Evolutionary conservation across 2,888 invertebrate species (phyloP).

Genomic region (Pherbina coryleti): DNA sequence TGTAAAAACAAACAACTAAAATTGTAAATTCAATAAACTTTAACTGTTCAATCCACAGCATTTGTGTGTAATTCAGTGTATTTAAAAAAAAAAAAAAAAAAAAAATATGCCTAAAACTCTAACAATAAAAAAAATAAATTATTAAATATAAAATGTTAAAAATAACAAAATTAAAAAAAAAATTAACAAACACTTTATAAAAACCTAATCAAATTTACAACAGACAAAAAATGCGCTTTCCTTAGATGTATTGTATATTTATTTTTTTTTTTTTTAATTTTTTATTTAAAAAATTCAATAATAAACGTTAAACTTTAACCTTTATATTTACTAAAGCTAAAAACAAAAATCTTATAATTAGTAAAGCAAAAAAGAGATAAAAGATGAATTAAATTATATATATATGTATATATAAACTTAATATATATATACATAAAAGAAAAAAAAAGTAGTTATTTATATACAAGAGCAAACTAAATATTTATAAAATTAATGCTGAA

Average conservation of each 20-base stretch:
- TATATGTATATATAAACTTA: not conserved
- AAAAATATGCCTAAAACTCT: conserved; percentile 13
- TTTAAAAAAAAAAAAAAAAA: conserved; percentile 7
- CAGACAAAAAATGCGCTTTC: conserved; percentile 14
- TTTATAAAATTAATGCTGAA: conserved; percentile 17
- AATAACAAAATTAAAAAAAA: not conserved
- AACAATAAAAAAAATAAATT: not conserved
- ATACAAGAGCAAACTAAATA: conserved; percentile 23
- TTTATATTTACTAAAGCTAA: conserved; percentile 6
- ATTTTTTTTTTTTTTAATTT: not conserved
- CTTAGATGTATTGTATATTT: not conserved
- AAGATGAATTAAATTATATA: conserved; percentile 27
- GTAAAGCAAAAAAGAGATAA: not conserved
- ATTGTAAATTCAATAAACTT: conserved; percentile 29
- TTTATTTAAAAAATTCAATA: not conserved
- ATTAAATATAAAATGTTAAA: not conserved
- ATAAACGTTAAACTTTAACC: conserved; percentile 12
- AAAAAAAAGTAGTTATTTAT: conserved; percentile 21
- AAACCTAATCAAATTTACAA: conserved; percentile 12
- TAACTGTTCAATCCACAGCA: conserved; percentile 26
- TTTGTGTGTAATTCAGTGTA: conserved; percentile 39
- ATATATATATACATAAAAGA: not conserved
- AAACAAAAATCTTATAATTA: not conserved
- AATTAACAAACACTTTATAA: not conserved
- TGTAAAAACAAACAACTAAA: conserved; percentile 8